Evolutionary conservation across 92 coral and sea anemone genomes (phyloP), one percentile per base, ranked within the genome.

Genomic region (Palythoa caribaeorum): DNA sequence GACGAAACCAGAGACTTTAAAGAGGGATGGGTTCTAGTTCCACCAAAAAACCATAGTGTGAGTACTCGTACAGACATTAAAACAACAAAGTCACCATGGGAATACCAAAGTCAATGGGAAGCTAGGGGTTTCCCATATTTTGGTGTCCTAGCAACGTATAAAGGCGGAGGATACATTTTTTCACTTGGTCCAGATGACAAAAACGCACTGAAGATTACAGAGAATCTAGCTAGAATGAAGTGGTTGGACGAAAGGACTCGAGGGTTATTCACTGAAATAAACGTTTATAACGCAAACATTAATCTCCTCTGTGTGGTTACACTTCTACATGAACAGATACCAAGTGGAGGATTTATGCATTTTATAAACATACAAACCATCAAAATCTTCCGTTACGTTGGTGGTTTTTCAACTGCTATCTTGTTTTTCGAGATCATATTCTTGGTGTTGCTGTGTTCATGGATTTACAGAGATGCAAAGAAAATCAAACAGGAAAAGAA

Each of bases 171-270:
- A 8, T 96, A 79, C 51, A 88, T 96, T 5, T 76, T 89, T 62
- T 91, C 91, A 47, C 90, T 96, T 60, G 94, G 96, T 7, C 95
- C 98, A 9, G 93, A 93, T 44, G 72, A 89, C 74, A 84, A 74
- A 76, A 66, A 90, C 9, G 96, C 92, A 2, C 11, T 60, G 94
- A 98, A 40, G 54, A 69, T 63, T 13, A 71, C 93, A 4, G 1
- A 71, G 15, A 71, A 87, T n/a, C 86, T 96, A 11, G 71, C 84
- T 79, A 39, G 71, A 15, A 77, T 20, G 12, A 80, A 84, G 57
- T 96, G 99, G 99, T 83, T 95, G 47, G 99, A 96, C 80, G 83
- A 90, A 53, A 92, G 92, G 65, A 96, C 97, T 7, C 91, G 99
- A 10, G 99, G 93, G 17, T 62, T 96, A 21, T 94, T 96, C 76